Evolutionary conservation across 1,140 invertebrate species (phyloP).

Genomic region (Tetramorium alpestre): DNA sequence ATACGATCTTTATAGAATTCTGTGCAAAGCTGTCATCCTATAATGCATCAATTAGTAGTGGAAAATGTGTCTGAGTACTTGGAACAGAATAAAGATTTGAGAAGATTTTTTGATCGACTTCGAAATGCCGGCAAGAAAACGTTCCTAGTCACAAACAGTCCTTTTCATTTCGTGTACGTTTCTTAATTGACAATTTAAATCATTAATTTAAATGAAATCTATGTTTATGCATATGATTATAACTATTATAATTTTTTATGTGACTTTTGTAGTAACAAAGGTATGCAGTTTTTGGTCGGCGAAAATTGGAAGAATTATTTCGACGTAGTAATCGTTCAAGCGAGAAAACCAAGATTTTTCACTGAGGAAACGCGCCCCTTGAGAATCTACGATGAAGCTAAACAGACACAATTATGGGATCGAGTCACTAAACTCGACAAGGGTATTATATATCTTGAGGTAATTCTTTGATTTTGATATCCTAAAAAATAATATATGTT

Average conservation of each 20-base stretch:
- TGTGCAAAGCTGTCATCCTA: conserved; percentile 94
- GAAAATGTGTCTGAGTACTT: conserved; percentile 93
- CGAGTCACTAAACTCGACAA: conserved; percentile 94
- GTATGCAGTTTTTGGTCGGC: conserved; percentile 96
- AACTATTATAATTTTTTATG: neutral
- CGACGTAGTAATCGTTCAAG: conserved; percentile 97
- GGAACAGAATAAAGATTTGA: conserved; percentile 91
- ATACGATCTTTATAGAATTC: conserved; percentile 89
- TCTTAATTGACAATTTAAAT: neutral
- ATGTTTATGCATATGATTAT: neutral
- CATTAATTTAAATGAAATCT: neutral
- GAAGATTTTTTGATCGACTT: conserved; percentile 92
- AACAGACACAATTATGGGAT: conserved; percentile 95
- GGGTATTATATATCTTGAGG: conserved; percentile 97
- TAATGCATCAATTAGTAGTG: conserved; percentile 95
- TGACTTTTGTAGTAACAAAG: conserved; percentile 91
- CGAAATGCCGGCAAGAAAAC: conserved; percentile 93
- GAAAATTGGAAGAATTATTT: conserved; percentile 96
- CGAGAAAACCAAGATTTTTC: conserved; percentile 98
- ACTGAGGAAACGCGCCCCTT: conserved; percentile 96
- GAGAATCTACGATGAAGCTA: conserved; percentile 93
- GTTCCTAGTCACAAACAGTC: conserved; percentile 98
- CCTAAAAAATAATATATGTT: neutral
- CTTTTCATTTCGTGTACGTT: conserved; percentile 98
- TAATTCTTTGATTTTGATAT: conserved; percentile 78